phyloP scores from a whole-genome alignment of 2,888 invertebrate species.

The Athalia rosae region DNA sequence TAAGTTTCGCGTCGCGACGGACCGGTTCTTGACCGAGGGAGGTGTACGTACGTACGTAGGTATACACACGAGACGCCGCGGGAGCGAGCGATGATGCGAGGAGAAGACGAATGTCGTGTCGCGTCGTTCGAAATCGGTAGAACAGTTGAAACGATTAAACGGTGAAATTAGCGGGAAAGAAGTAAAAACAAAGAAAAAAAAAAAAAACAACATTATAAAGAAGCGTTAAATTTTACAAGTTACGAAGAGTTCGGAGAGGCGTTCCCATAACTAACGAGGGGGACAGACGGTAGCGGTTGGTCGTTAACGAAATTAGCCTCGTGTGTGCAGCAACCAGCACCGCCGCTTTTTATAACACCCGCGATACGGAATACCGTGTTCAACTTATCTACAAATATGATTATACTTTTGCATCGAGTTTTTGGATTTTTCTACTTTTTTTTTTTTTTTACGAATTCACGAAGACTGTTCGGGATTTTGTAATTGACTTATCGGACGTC shows the following conservation, averaged over 20 bases:
- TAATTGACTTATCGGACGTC: too few relatives aligned
- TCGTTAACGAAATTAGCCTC: slow-evolving; percentile 64
- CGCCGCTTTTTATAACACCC: too few relatives aligned
- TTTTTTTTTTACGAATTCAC: too few relatives aligned
- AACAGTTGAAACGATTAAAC: slow-evolving; percentile 7
- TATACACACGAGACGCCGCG: background rate
- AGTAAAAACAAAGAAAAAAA: background rate
- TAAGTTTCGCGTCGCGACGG: background rate
- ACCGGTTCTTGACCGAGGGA: background rate
- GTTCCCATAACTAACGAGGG: slow-evolving; percentile 43
- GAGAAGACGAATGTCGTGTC: too few relatives aligned
- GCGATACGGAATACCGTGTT: too few relatives aligned
- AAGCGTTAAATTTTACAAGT: slow-evolving; percentile 66
- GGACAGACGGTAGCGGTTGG: slow-evolving; percentile 57
- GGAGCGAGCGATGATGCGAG: too few relatives aligned
- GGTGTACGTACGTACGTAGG: background rate
- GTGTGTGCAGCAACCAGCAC: background rate
- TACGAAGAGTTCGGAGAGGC: slow-evolving; percentile 46
- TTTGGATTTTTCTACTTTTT: too few relatives aligned
- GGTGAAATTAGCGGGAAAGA: slow-evolving; percentile 23
- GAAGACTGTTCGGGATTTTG: too few relatives aligned
- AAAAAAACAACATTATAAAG: slow-evolving; percentile 52
- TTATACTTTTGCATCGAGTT: too few relatives aligned
- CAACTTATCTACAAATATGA: too few relatives aligned
- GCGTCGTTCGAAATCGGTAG: background rate